phyloP scores from a whole-genome alignment of 2,797 vertebrate genomes.

The Falco novaeseelandiae region DNA sequence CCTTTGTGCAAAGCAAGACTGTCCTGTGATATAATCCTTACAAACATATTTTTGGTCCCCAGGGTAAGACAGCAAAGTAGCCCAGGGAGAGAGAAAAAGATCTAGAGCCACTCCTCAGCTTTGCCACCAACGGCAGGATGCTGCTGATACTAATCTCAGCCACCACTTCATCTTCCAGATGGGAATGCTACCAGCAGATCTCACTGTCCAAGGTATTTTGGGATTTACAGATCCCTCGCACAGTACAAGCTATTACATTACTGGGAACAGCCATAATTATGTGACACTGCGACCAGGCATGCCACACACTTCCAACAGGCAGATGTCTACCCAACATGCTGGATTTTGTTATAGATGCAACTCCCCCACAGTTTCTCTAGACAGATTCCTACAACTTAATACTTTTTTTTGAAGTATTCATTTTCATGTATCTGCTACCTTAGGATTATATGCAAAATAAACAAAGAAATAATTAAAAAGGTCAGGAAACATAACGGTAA shows the following conservation, averaged over 20 bases:
- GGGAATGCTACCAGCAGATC: background rate
- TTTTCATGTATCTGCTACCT: background rate
- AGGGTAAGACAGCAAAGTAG: background rate
- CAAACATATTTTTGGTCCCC: background rate
- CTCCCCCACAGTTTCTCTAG: background rate
- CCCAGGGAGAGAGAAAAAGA: background rate
- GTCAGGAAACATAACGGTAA: background rate
- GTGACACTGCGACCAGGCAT: background rate
- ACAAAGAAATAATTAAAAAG: background rate
- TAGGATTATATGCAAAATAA: background rate
- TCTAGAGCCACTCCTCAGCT: accelerated
- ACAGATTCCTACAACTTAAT: background rate
- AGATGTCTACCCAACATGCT: background rate
- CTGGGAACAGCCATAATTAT: background rate
- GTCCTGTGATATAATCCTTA: background rate
- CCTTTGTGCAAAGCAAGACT: background rate
- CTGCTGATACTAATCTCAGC: background rate
- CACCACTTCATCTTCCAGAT: background rate
- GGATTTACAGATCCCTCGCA: background rate
- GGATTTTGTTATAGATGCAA: background rate
- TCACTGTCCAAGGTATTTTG: background rate
- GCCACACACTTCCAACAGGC: background rate
- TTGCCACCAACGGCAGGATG: background rate
- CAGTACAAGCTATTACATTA: background rate
- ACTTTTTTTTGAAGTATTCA: background rate